Base-by-base conservation (phyloP, 64 coral and sea anemone genomes). In the Dendrophyllia cribrosa region DNA sequence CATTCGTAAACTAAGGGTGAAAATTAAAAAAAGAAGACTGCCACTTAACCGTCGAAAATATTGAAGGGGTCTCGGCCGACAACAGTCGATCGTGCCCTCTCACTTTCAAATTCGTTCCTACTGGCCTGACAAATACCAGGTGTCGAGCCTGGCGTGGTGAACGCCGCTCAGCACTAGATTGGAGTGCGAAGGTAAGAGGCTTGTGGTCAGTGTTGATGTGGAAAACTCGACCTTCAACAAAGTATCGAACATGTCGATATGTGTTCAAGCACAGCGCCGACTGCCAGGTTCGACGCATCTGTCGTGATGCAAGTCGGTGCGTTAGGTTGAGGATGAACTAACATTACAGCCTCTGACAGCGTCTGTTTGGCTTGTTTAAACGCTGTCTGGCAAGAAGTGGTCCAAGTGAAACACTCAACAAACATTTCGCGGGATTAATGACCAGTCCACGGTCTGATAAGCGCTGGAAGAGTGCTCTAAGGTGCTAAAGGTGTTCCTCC, bases 191-290 rank as follows among this genome's bases (percentile, higher is more conserved):
- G 43, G 71, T 92, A 1, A 75, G 73, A 17, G 78, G 89, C 61
- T 91, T 91, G 77, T 91, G 89, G 26, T 91, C 66, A 3, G 66
- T 91, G 34, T 74, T 82, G 45, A 84, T 65, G 60, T 91, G 69
- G 43, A 91, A 84, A 20, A 51, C 51, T 25, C 47, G 62, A 2
- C 78, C 89, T 84, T 91, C 89, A 15, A 91, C 21, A 13, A 91
- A 83, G 66, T 75, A 83, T 24, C 72, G 89, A 20, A 91, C 87
- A 69, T 93, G 91, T 2, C 61, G 83, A 52, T 52, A 91, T 73
- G 6, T 85, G 66, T 20, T 85, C 64, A 63, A 91, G 78, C 19
- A 93, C 91, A 45, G 79, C 59, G 45, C 91, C 56, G 49, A 87
- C 73, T 23, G 83, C 74, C 4, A 17, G 5, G 43, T 84, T 62